These are phyloP conservation scores for Chionodraco myersi DNA, from an alignment of 2,113 vertebrate genomes.

Conservation along the genomic window DNA sequence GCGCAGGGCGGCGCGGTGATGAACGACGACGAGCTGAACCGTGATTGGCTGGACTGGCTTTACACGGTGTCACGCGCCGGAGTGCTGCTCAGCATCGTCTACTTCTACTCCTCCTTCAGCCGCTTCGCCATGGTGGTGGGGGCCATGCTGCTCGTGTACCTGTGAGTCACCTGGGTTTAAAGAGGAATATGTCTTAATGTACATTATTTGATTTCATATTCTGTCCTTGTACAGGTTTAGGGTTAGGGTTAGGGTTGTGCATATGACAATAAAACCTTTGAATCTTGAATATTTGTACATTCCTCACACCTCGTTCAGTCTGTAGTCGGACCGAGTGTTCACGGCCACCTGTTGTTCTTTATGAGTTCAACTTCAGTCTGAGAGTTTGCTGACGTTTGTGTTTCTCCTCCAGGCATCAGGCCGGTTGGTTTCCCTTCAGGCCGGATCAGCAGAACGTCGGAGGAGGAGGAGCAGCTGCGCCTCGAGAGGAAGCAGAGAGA, in stretches of 20 bases:
- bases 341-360: not conserved
- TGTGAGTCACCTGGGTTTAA: constrained; percentile 79
- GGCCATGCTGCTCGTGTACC: constrained; percentile 94
- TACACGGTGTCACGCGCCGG: constrained; percentile 92
- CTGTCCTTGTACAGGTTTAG: no score
- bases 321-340: not conserved
- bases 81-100: constrained; percentile 95
- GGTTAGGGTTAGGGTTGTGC: no score
- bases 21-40: constrained; percentile 95
- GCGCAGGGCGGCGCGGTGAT: constrained; percentile 88
- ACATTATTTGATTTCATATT: no score
- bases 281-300: not conserved
- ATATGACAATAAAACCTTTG: no score
- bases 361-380: not conserved
- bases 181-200: no score
- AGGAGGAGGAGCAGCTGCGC: constrained; percentile 60
- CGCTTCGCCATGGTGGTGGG: constrained; percentile 95
- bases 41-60: constrained; percentile 98
- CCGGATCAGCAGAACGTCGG: constrained; percentile 85
- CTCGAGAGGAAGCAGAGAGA: constrained; percentile 86
- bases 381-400: constrained; percentile 21
- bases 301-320: not conserved
- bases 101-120: constrained; percentile 97
- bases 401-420: constrained; percentile 88
- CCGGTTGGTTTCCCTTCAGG: constrained; percentile 96